These are phyloP conservation scores for Eulacestoma nigropectus DNA, from an alignment of 2,113 vertebrate species.

Conservation along the genomic window DNA sequence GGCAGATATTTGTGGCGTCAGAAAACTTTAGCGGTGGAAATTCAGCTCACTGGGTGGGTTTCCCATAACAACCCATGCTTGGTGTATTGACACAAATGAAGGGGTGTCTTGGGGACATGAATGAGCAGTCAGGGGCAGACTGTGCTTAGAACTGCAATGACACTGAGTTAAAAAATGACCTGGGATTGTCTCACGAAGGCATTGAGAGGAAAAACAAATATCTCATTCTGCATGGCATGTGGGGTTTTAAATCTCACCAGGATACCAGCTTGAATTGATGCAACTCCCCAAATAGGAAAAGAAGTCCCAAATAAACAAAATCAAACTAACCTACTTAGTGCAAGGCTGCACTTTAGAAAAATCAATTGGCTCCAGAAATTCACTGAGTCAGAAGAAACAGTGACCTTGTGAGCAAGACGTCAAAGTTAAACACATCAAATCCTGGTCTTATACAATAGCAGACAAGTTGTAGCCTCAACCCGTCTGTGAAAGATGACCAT, in stretches of 20 bases:
- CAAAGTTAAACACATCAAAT: not conserved
- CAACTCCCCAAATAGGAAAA: not conserved
- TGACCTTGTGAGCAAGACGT: not conserved
- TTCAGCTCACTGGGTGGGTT: not conserved
- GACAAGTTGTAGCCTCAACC: not conserved
- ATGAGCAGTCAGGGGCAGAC: not conserved
- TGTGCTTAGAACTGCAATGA: not conserved
- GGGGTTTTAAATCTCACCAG: not conserved
- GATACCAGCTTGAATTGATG: not conserved
- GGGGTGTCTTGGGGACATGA: not conserved
- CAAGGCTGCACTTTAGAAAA: slow-evolving; percentile 21
- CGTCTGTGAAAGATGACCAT: not conserved
- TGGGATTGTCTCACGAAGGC: not conserved
- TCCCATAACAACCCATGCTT: not conserved
- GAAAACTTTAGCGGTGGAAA: not conserved
- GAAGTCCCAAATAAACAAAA: not conserved
- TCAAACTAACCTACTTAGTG: not conserved
- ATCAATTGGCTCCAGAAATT: not conserved
- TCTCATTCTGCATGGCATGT: not conserved
- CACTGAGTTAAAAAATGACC: not conserved
- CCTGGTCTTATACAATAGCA: not conserved
- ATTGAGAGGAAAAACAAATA: not conserved
- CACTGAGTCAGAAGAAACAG: not conserved
- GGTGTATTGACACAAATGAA: not conserved
- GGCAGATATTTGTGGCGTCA: not conserved